A percentile compares a stretch with the other conserved stretches of the same genome.
These are phyloP conservation scores for Larimichthys crocea DNA, from an alignment of 2,113 vertebrate genomes.

Conservation along the genomic window DNA sequence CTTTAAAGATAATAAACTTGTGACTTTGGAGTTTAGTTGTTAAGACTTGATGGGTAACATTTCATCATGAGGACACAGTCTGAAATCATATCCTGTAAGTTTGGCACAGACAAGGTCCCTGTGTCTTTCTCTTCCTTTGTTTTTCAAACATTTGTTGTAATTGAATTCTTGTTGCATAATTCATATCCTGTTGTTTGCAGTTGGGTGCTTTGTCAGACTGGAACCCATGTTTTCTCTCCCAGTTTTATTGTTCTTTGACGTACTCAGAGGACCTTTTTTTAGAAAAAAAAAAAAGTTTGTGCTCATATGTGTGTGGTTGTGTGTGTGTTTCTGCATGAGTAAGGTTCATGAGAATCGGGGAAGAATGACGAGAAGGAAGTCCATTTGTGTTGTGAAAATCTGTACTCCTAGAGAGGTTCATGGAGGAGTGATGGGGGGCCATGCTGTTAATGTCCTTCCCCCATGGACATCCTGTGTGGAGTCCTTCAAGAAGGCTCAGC, in stretches of 20 bases:
- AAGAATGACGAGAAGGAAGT: constrained; percentile 82
- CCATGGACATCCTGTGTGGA: constrained; percentile 69
- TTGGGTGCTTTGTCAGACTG: constrained; percentile 72
- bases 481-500: constrained; percentile 58
- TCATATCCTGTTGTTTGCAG: constrained; percentile 85
- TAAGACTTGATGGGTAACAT: constrained; percentile 49
- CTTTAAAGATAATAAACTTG: background rate
- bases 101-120: constrained; percentile 65
- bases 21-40: constrained; percentile 18
- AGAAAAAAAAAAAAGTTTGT: constrained; percentile 38
- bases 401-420: constrained; percentile 70
- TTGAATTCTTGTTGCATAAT: constrained; percentile 84
- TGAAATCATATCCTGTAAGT: constrained; percentile 78
- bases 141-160: constrained; percentile 81
- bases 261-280: constrained; percentile 75
- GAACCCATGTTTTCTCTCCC: constrained; percentile 74
- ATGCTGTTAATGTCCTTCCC: constrained; percentile 69
- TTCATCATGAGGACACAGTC: constrained; percentile 56
- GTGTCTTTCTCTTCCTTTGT: constrained; percentile 77
- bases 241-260: constrained; percentile 82
- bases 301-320: constrained; percentile 20
- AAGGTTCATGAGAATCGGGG: constrained; percentile 68
- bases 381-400: constrained; percentile 77
- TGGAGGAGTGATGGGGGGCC: constrained; percentile 61
- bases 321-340: constrained; percentile 7